A percentile compares a stretch with the other conserved stretches of the same genome.
These are phyloP conservation scores for Tiliacea citrago DNA, from an alignment of 2,888 invertebrate genomes.

Conservation along the genomic window DNA sequence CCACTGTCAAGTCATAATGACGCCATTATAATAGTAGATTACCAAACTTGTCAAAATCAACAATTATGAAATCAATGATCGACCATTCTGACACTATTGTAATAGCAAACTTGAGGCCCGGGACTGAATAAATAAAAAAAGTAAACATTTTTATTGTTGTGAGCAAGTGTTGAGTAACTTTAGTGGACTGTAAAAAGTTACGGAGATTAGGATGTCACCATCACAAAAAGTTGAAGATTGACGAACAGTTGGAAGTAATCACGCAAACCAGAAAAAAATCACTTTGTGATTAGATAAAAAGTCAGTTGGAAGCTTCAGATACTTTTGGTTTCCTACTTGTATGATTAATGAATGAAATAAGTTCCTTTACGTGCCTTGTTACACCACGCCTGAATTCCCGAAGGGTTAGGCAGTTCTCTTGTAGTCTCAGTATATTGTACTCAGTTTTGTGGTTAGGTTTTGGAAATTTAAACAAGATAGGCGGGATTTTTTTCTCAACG, in stretches of 20 bases:
- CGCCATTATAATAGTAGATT: no score
- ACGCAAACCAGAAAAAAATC: conserved; percentile 3
- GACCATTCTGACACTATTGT: no score
- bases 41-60: no score
- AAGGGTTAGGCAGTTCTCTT: not conserved
- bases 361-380: not conserved
- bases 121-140: no score
- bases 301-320: not conserved
- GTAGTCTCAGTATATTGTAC: not conserved
- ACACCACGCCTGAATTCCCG: not conserved
- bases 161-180: no score
- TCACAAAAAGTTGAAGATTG: conserved; percentile 12
- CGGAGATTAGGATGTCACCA: not conserved
- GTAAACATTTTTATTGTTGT: not conserved
- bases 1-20: no score
- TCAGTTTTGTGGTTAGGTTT: not conserved
- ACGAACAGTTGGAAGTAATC: conserved; percentile 6
- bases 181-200: not conserved
- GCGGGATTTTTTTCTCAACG: no score
- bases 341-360: conserved; percentile 7
- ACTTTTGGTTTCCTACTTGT: not conserved
- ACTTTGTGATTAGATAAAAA: conserved; percentile 27
- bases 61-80: no score
- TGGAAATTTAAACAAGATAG: not conserved
- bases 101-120: no score